Percentiles rank a stretch among this genome's conserved stretches.
phyloP scores from a whole-genome alignment of 1,140 invertebrate genomes.

The Sitophilus oryzae region DNA sequence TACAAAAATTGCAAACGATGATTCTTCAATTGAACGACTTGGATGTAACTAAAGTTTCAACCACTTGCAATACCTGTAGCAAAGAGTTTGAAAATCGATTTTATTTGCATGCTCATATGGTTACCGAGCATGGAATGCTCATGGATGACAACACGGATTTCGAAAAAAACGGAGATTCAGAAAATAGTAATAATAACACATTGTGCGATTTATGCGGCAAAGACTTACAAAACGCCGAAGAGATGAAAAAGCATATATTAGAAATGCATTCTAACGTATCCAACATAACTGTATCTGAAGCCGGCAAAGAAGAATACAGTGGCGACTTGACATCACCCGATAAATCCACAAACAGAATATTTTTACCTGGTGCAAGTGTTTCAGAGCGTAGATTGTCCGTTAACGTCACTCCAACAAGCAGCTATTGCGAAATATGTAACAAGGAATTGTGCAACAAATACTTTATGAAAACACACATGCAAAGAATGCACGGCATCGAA shows the following conservation, averaged over 20 bases:
- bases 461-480: slow-evolving; percentile 99
- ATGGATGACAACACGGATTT: slow-evolving; percentile 34
- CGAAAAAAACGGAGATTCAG: slow-evolving; percentile 37
- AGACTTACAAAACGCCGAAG: slow-evolving; percentile 50
- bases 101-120: slow-evolving; percentile 54
- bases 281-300: slow-evolving; percentile 19
- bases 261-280: slow-evolving; percentile 49
- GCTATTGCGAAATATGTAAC: slow-evolving; percentile 98
- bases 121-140: slow-evolving; percentile 52
- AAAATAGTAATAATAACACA: slow-evolving; percentile 39
- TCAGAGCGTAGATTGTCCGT: slow-evolving; percentile 37
- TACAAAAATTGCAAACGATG: slow-evolving; percentile 87
- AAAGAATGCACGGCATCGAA: slow-evolving; percentile 97
- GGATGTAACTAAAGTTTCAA: slow-evolving; percentile 54
- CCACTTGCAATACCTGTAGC: slow-evolving; percentile 54
- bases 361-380: slow-evolving; percentile 18
- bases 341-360: slow-evolving; percentile 25
- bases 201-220: slow-evolving; percentile 54
- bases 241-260: slow-evolving; percentile 53
- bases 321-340: slow-evolving; percentile 9
- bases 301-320: slow-evolving; percentile 19
- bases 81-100: slow-evolving; percentile 57
- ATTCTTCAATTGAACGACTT: slow-evolving; percentile 80
- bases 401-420: slow-evolving; percentile 62
- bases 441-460: slow-evolving; percentile 99